A percentile compares a stretch with the other conserved stretches of the same genome.
phyloP scores from a whole-genome alignment of 2,888 invertebrate species.

The Orthonevra nobilis region DNA sequence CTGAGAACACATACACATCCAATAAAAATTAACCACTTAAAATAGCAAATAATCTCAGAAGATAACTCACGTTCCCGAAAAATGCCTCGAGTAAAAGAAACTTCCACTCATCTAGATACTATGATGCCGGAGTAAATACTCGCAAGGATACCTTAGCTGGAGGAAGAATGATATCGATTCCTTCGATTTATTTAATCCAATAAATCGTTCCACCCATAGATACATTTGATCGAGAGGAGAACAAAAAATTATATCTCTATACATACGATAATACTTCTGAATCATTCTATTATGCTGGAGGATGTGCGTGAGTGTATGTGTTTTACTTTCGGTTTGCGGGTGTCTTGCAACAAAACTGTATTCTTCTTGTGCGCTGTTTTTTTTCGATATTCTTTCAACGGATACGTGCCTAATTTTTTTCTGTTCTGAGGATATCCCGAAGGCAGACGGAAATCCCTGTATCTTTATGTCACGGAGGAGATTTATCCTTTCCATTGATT shows the following conservation, averaged over 20 bases:
- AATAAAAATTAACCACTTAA: slow-evolving; percentile 65
- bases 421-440: slow-evolving; percentile 29
- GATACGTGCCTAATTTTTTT: too few species aligned
- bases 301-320: background rate
- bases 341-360: slow-evolving; percentile 19
- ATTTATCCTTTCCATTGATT: slow-evolving; percentile 58
- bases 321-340: slow-evolving; percentile 20
- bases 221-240: background rate
- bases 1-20: slow-evolving; percentile 46
- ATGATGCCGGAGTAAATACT: background rate
- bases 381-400: too few species aligned
- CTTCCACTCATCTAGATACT: slow-evolving; percentile 1
- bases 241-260: background rate
- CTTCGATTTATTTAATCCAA: slow-evolving; percentile 62
- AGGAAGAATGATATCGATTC: slow-evolving; percentile 60
- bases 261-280: too few species aligned
- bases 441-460: slow-evolving; percentile 42
- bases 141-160: slow-evolving; percentile 21
- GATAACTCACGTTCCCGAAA: slow-evolving; percentile 34
- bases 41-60: slow-evolving; percentile 50
- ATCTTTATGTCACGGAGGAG: slow-evolving; percentile 52
- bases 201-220: slow-evolving; percentile 42
- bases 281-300: slow-evolving; percentile 2
- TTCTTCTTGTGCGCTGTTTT: too few species aligned
- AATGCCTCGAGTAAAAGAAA: slow-evolving; percentile 6